Evolutionary conservation across 2,797 vertebrate species (phyloP).

Genomic region (Rhyacichthys aspro): DNA sequence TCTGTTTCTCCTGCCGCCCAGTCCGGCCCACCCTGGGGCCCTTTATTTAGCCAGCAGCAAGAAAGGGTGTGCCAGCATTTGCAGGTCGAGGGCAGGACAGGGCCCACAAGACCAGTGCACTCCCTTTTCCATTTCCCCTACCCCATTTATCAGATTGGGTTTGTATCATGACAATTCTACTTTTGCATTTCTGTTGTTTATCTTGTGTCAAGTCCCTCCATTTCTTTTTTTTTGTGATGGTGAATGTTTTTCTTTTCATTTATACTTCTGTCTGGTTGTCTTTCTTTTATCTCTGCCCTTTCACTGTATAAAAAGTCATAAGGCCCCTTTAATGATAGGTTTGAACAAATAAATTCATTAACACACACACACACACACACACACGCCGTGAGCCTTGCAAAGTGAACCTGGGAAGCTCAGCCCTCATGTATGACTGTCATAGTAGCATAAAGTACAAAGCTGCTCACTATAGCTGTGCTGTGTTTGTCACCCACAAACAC

Average conservation of each 20-base stretch:
- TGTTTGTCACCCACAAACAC: not conserved
- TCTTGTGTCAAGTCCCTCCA: constrained; percentile 22
- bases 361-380: constrained; percentile 26
- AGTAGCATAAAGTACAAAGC: constrained; percentile 78
- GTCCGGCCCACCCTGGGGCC: constrained; percentile 74
- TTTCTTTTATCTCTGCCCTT: constrained; percentile 15
- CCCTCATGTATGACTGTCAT: constrained; percentile 76
- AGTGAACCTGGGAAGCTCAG: constrained; percentile 56
- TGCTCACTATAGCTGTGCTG: constrained; percentile 53
- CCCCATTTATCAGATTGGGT: constrained; percentile 42
- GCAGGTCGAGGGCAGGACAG: constrained; percentile 82
- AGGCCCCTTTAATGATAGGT: constrained; percentile 36
- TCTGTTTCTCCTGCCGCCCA: constrained; percentile 79
- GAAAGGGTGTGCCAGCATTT: constrained; percentile 80
- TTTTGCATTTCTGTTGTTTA: constrained; percentile 30
- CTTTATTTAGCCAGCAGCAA: constrained; percentile 82
- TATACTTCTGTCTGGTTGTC: constrained; percentile 8
- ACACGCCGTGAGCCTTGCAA: constrained; percentile 37
- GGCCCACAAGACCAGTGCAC: constrained; percentile 63
- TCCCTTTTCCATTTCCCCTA: constrained; percentile 19
- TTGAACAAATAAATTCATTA: constrained; percentile 19
- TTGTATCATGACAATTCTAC: constrained; percentile 28
- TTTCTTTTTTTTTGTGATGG: constrained; percentile 13
- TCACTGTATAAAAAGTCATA: constrained; percentile 46
- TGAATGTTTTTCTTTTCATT: constrained; percentile 3